Evolutionary conservation across 2,797 vertebrate genomes (phyloP), one percentile per base, ranked within the genome.

Genomic region (Lithobates sylvaticus): DNA sequence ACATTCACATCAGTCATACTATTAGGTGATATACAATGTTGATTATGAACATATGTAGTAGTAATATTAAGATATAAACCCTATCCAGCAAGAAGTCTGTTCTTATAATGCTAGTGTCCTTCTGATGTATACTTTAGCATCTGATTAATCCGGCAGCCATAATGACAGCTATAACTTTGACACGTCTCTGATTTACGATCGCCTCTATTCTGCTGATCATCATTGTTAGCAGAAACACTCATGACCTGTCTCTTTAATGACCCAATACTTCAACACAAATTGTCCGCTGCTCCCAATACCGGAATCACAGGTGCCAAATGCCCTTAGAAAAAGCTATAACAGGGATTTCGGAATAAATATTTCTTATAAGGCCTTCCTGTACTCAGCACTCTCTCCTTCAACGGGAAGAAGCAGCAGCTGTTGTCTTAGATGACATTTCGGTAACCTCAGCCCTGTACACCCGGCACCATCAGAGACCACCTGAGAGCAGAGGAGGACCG

Each of bases 401-500:
- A 26, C 15, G 10, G 15, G 32, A 72, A 42, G 68, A 54, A 16
- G 78, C 15, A 1, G 6, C 36, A 42, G 23, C 23, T 8, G 23
- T 12, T 23, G 16, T 23, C 18, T 54, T 54, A 36, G 18, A 70
- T 13, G 78, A 27, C 34, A 72, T 36, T 61, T 72, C 29, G 32
- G 47, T 68, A 78, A 78, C 77, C 64, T 67, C 26, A 42, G 58
- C n/a, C 16, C 29, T 70, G 65, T 54, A 54, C 32, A 80, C 44
- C 44, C n/a, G 23, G 65, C 47, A 69, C 68, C 21, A 34, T 42
- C 27, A 54, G 44, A 81, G 68, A 81, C 68, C 78, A 58, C 78
- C 44, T 18, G 68, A 67, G 68, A 80, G 77, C 39, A 47, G 39
- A 23, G 61, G 27, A 44, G 77, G 77, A 81, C 58, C 42, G 10